Conservation (phyloP, 2,797 vertebrate genomes). For the Allobates femoralis region DNA sequence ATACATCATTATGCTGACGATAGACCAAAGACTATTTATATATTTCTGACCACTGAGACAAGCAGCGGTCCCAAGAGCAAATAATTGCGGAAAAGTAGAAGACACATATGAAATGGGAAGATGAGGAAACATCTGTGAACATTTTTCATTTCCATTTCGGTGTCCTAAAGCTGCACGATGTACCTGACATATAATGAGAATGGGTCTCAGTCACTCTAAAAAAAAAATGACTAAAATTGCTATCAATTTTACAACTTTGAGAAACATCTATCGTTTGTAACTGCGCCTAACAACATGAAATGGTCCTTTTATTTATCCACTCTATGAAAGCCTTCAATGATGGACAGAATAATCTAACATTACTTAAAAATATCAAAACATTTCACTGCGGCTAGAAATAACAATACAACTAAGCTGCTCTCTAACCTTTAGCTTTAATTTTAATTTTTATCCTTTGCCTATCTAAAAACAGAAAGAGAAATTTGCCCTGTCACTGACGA, state of each 20-base stretch:
- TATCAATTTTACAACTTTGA: neutral
- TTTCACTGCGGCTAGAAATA: slow-evolving; percentile 8
- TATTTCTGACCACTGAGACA: no score
- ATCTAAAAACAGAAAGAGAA: slow-evolving; percentile 47
- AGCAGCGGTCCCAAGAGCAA: no score
- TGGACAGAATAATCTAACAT: slow-evolving; percentile 3
- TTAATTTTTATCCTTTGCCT: slow-evolving; percentile 47
- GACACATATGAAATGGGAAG: no score
- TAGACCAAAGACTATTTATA: no score
- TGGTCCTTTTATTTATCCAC: neutral
- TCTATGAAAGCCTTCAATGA: neutral
- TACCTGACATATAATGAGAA: neutral
- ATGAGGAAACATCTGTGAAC: no score
- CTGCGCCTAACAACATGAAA: neutral
- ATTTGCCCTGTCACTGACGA: slow-evolving; percentile 61
- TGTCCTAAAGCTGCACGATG: neutral
- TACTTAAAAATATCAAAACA: slow-evolving; percentile 19
- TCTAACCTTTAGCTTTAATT: slow-evolving; percentile 32
- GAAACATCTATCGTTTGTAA: neutral
- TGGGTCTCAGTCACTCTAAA: neutral
- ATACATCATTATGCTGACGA: no score
- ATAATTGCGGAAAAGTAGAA: no score
- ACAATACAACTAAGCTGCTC: slow-evolving; percentile 19
- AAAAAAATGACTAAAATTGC: neutral
- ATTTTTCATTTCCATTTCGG: no score